Percentiles rank a stretch among this genome's conserved stretches.
phyloP scores from a whole-genome alignment of 2,113 vertebrate species.

The Macrotus californicus region DNA sequence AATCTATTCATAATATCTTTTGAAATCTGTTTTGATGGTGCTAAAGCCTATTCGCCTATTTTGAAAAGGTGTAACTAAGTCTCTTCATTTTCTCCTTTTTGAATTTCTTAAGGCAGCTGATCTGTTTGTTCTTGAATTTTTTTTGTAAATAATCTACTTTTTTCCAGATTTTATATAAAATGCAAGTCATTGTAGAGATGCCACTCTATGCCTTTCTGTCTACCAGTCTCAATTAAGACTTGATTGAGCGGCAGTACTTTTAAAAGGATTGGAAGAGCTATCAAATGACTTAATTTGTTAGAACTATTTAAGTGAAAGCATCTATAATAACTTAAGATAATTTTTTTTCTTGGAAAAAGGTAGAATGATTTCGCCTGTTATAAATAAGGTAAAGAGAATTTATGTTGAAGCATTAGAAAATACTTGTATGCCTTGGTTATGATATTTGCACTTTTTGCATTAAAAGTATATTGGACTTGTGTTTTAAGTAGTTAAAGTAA shows the following conservation, averaged over 20 bases:
- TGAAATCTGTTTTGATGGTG: slow-evolving; percentile 55
- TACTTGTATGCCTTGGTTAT: slow-evolving; percentile 3
- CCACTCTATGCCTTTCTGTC: slow-evolving; percentile 50
- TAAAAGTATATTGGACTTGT: slow-evolving; percentile 36
- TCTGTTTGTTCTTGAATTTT: neutral
- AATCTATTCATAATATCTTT: slow-evolving; percentile 45
- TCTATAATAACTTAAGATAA: neutral
- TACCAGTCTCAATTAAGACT: slow-evolving; percentile 53
- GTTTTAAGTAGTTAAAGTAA: neutral
- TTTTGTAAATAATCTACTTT: neutral
- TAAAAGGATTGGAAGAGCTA: slow-evolving; percentile 19
- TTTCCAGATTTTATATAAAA: slow-evolving; percentile 65
- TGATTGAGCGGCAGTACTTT: slow-evolving; percentile 47
- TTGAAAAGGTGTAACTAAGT: neutral
- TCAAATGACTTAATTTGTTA: slow-evolving; percentile 48
- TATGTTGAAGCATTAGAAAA: slow-evolving; percentile 36
- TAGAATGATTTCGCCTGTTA: slow-evolving; percentile 28
- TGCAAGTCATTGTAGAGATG: slow-evolving; percentile 74
- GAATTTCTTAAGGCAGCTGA: neutral
- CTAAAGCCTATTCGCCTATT: neutral
- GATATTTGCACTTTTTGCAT: slow-evolving; percentile 20
- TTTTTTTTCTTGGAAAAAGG: neutral
- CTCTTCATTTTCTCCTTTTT: neutral
- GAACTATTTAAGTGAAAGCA: slow-evolving; percentile 47
- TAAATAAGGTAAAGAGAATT: slow-evolving; percentile 36